Conservation (phyloP, 2,797 vertebrate species). For the Aplochiton taeniatus region DNA sequence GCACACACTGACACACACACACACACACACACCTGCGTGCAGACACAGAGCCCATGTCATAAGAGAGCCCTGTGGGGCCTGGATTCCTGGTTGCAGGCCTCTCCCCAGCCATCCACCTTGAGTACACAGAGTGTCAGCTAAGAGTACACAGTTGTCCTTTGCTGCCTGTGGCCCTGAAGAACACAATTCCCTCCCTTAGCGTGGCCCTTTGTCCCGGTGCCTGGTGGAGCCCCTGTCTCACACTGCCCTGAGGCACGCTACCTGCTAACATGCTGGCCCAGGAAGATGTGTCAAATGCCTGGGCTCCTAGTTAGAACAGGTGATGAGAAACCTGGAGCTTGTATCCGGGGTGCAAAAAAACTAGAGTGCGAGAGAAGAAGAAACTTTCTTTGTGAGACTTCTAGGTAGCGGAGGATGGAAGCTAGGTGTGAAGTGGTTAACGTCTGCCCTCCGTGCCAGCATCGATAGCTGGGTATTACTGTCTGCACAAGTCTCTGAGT, state of each 20-base stretch:
- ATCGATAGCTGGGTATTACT: background rate
- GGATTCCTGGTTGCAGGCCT: constrained; percentile 34
- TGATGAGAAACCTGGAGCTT: too few species aligned
- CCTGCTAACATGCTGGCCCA: constrained; percentile 19
- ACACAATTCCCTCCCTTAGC: constrained; percentile 38
- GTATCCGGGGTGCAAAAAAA: too few species aligned
- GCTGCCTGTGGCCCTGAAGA: constrained; percentile 37
- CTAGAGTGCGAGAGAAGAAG: too few species aligned
- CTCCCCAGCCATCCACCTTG: constrained; percentile 46
- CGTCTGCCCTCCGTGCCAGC: too few species aligned
- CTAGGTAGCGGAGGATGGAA: too few species aligned
- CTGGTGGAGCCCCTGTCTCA: constrained; percentile 17
- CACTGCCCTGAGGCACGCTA: background rate
- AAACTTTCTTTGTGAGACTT: too few species aligned
- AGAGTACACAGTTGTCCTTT: constrained; percentile 46
- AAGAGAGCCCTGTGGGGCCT: constrained; percentile 21
- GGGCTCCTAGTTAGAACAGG: too few species aligned
- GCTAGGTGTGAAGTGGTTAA: too few species aligned
- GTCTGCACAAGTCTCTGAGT: background rate
- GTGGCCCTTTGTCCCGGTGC: background rate
- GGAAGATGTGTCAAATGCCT: background rate
- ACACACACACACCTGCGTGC: constrained; percentile 2
- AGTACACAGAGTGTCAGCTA: constrained; percentile 36
- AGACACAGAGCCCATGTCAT: background rate
- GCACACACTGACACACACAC: constrained; percentile 6